Percentiles rank a stretch among this genome's conserved stretches.
phyloP scores from a whole-genome alignment of 2,113 vertebrate genomes.

The Cathartes aura region DNA sequence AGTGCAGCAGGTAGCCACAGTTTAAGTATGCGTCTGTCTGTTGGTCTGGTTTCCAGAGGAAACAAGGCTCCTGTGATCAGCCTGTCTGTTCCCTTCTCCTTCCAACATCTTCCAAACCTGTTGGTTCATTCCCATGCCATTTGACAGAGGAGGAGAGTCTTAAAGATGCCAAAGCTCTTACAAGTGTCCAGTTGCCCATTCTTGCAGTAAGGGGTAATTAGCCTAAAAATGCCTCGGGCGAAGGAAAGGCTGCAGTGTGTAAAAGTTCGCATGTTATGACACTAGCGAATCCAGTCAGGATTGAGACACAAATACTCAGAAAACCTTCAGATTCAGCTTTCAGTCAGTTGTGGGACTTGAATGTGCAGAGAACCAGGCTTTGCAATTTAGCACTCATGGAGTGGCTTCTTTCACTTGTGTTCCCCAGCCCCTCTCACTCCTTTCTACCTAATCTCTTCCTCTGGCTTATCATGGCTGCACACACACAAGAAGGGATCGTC shows the following conservation, averaged over 20 bases:
- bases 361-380: background rate
- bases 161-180: background rate
- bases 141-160: background rate
- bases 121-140: background rate
- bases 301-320: background rate
- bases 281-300: background rate
- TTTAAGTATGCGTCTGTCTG: background rate
- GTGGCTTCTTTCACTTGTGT: background rate
- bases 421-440: background rate
- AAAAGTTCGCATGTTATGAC: background rate
- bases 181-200: background rate
- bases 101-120: rapidly evolving
- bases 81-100: background rate
- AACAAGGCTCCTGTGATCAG: background rate
- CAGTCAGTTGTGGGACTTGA: background rate
- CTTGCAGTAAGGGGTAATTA: background rate
- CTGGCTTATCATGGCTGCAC: background rate
- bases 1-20: conserved; percentile 73
- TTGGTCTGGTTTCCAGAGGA: background rate
- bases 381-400: rapidly evolving
- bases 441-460: background rate
- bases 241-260: background rate
- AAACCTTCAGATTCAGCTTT: background rate
- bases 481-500: background rate
- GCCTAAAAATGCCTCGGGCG: background rate